Base-by-base conservation (phyloP, 35 echinoderm and acorn worm genomes). In the Lytechinus pictus region DNA sequence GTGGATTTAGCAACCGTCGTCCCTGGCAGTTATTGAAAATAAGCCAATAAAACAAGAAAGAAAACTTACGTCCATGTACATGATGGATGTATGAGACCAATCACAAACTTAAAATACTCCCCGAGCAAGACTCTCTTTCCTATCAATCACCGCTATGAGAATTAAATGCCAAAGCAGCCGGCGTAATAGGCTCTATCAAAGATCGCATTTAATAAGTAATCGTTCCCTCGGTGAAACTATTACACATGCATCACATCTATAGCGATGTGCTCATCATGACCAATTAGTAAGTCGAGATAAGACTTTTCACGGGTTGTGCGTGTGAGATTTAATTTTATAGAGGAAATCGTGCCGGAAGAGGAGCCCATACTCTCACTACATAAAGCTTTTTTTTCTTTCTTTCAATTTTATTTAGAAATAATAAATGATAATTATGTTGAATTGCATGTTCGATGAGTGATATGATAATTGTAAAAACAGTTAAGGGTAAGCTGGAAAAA, bases 301-400 rank as follows among this genome's bases (percentile, higher is more conserved):
- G 66, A 79, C 66, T 79, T 79, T 79, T 79, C 66, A 79, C 66
- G 66, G 66, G 66, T 79, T 79, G 66, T 79, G 66, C 66, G 66
- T 79, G 66, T 79, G 66, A 79, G 66, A 79, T 79, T 79, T 79
- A 79, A n/a, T 79, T n/a, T 44, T 24, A 24, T 8, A n/a, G 66
- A 79, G 66, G 66, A 79, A 79, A n/a, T 79, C 66, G 0, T 0
- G 4, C 66, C 66, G 66, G 66, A 79, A 79, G 66, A 79, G 4
- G 66, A 79, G 66, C 66, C 66, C 66, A 6, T 24, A 21, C 61
- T 44, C 33, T 44, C 8, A 79, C 19, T 79, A 8, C 66, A 7
- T 58, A 11, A 11, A 58, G 56, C 13, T 58, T 10, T 58, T 1
- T 58, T 58, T 58, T 57, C 55, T 58, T 58, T 1, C 56, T 58